Base-by-base conservation (phyloP, 53 echinoderm and acorn worm species). In the Astropecten irregularis region DNA sequence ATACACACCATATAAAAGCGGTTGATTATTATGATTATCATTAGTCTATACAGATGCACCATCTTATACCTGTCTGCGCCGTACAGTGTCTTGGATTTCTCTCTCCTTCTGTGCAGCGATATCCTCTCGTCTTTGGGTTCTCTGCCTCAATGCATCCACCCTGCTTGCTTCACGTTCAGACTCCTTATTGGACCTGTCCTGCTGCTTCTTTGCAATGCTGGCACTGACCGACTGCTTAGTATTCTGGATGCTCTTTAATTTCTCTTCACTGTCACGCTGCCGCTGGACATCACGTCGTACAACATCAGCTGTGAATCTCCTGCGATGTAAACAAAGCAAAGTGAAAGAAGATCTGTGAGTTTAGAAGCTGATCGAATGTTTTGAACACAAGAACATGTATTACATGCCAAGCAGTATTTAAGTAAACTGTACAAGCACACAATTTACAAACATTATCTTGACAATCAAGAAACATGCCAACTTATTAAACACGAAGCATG, bases 261-360 rank as follows among this genome's bases (percentile, higher is more conserved):
- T 93, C 19, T 74, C 86, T 39, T 93, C 89, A 14, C 85, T 87
- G 82, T 89, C 89, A 23, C 67, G 79, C 42, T 93, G 93, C 22
- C 96, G 72, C 48, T 91, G 89, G 39, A 91, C 76, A 40, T 96
- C 96, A 16, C 93, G 79, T 37, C 91, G 86, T 28, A 77, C 83
- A 15, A 96, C 89, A 46, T 93, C 96, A 0, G 91, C 93, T 16
- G 91, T 44, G 52, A 83, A 96, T 66, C 86, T 89, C 66, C 96
- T 93, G 69, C 26, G 39, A 38, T 66, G 2, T 3, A 11, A 11
- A 29, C 13, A 55, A 35, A 13, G 9, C 32, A 51, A 34, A 30
- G 56, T 3, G n/a, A n/a, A n/a, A n/a, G n/a, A n/a, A n/a, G n/a
- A 19, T 34, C 5, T 1, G 40, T 39, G 26, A 38, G 25, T 5